Base-by-base conservation (phyloP, 2,797 vertebrate genomes). In the Manis pentadactyla region DNA sequence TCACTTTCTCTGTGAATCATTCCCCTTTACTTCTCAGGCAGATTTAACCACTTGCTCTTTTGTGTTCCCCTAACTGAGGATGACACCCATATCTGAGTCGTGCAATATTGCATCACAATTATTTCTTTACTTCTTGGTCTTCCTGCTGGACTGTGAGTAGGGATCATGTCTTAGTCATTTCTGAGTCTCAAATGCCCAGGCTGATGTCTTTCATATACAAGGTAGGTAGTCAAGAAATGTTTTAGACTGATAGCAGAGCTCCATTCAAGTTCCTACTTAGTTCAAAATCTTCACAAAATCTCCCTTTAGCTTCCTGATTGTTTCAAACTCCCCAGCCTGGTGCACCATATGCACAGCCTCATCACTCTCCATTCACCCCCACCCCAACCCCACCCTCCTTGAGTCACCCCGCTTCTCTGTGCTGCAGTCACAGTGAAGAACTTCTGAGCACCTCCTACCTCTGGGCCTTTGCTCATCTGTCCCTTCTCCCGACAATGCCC, bases 151-250 rank as follows among this genome's bases (percentile, higher is more conserved):
- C 73, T 37, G 19, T 17, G 21, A 71, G 23, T 6, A 39, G 75
- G 29, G 23, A 12, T 12, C 27, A 2, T 0, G 5, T n/a, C 87
- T 83, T 42, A 31, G 79, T 59, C 63, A 66, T 34, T 27, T 10
- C 0, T 7, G 31, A 31, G 73, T 51, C 63, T 82, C 73, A 7
- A 13, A 31, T 3, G 34, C 53, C 53, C 3, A 25, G n/a, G 34
- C 39, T 15, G 2, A 7, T 4, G 53, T 34, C 55, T 55, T 69
- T 78, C 21, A 4, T 7, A 49, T 23, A 31, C 27, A 25, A 5
- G 5, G 57, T 1, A 23, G 81, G 23, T 5, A 7, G n/a, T 59
- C 11, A n/a, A 1, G 2, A 39, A 59, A 49, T 0, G 23, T 6
- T 64, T 53, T 8, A 53, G 59, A 25, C 49, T 0, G 6, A 39